These are phyloP conservation scores for Atta colombica DNA, from an alignment of 1,140 invertebrate species.

Conservation along the genomic window DNA sequence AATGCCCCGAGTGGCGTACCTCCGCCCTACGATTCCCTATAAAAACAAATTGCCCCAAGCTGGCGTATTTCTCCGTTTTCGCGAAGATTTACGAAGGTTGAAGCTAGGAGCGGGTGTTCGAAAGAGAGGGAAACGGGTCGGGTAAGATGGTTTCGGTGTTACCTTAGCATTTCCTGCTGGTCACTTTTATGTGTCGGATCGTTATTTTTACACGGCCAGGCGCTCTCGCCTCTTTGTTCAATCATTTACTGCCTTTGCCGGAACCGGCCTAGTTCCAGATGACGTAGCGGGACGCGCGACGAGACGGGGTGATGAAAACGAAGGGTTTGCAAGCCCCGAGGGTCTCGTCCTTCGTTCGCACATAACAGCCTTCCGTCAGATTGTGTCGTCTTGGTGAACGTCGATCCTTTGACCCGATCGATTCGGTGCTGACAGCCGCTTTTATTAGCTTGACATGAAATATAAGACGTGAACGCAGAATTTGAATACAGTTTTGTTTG, in stretches of 20 bases:
- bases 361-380: slow-evolving; percentile 63
- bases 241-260: slow-evolving; percentile 59
- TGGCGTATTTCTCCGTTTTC: slow-evolving; percentile 66
- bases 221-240: slow-evolving; percentile 52
- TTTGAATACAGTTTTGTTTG: not conserved
- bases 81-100: slow-evolving; percentile 70
- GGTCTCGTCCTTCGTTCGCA: slow-evolving; percentile 63
- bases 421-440: slow-evolving; percentile 40
- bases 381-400: slow-evolving; percentile 50
- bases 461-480: not conserved
- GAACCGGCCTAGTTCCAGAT: slow-evolving; percentile 28
- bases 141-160: slow-evolving; percentile 25
- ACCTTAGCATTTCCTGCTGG: slow-evolving; percentile 13
- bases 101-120: not conserved
- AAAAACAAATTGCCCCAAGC: slow-evolving; percentile 74
- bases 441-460: not conserved
- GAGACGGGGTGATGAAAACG: slow-evolving; percentile 29
- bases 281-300: slow-evolving; percentile 29
- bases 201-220: slow-evolving; percentile 56
- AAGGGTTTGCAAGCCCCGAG: slow-evolving; percentile 35
- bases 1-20: slow-evolving; percentile 59
- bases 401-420: slow-evolving; percentile 57
- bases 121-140: not conserved
- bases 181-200: slow-evolving; percentile 59
- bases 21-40: slow-evolving; percentile 69